Evolutionary conservation across 1,140 invertebrate species (phyloP).

Genomic region (Drosophila repletoides): DNA sequence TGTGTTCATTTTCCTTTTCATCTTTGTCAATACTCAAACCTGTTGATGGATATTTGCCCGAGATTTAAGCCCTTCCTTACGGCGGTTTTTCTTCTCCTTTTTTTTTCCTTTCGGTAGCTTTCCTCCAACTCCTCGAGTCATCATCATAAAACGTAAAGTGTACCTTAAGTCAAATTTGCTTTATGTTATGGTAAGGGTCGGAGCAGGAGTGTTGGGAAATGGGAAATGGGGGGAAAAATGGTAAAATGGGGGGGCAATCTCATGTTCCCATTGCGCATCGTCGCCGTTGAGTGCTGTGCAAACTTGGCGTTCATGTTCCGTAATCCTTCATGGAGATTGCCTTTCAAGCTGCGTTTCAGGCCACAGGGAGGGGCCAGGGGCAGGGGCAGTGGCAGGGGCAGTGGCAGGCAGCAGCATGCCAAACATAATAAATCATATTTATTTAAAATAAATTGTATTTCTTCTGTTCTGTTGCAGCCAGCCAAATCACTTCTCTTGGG

Average conservation of each 20-base stretch:
- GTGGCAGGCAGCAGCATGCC: conserved; percentile 47
- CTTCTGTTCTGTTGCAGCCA: conserved; percentile 15
- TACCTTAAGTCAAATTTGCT: conserved; percentile 68
- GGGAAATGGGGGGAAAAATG: neutral
- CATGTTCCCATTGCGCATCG: conserved; percentile 30
- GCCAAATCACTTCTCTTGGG: conserved; percentile 34
- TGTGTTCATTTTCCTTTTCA: conserved; percentile 43
- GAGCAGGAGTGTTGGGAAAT: neutral
- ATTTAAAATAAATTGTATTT: conserved; percentile 71
- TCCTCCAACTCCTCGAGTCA: conserved; percentile 25
- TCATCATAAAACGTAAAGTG: conserved; percentile 58
- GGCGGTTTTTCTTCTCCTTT: conserved; percentile 12
- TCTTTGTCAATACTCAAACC: conserved; percentile 70
- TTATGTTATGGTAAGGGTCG: conserved; percentile 19
- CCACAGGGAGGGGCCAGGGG: neutral
- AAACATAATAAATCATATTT: conserved; percentile 81
- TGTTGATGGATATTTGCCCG: conserved; percentile 57
- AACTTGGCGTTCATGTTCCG: conserved; percentile 48
- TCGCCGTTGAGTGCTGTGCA: conserved; percentile 52
- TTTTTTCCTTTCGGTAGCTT: neutral
- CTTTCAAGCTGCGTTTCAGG: conserved; percentile 2
- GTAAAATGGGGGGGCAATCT: conserved; percentile 4
- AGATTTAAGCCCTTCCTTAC: conserved; percentile 44
- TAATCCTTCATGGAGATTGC: conserved; percentile 59
- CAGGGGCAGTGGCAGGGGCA: neutral